These are phyloP conservation scores for Tethea ocularis DNA, from an alignment of 2,888 invertebrate species.

Conservation along the genomic window DNA sequence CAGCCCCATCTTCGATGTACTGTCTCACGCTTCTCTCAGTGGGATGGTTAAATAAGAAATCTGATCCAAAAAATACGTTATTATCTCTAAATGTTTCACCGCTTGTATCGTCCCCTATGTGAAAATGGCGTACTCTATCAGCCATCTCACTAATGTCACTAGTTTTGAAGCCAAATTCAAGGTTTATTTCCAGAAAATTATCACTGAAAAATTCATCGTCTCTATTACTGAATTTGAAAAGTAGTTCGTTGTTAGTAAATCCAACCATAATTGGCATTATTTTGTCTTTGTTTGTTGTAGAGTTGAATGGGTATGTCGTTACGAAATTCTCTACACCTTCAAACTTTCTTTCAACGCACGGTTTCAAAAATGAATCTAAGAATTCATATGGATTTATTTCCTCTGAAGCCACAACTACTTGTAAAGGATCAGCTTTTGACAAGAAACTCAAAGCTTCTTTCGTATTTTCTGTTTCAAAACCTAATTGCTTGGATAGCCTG, in stretches of 20 bases:
- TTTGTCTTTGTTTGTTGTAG: slow-evolving; percentile 14
- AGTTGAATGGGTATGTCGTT: slow-evolving; percentile 26
- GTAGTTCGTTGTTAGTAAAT: slow-evolving; percentile 26
- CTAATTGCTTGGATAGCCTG: slow-evolving; percentile 38
- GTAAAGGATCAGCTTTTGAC: slow-evolving; percentile 17
- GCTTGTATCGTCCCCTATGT: slow-evolving; percentile 37
- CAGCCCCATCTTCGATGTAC: slow-evolving; percentile 30
- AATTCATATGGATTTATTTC: slow-evolving; percentile 14
- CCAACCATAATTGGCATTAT: slow-evolving; percentile 25
- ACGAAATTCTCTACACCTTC: slow-evolving; percentile 25
- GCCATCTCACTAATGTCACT: slow-evolving; percentile 20
- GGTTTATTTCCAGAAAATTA: slow-evolving; percentile 21
- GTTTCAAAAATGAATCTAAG: slow-evolving; percentile 21
- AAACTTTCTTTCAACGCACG: slow-evolving; percentile 29
- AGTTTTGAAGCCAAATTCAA: slow-evolving; percentile 24
- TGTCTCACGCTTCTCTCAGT: slow-evolving; percentile 34
- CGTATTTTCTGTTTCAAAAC: slow-evolving; percentile 36
- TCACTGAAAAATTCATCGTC: slow-evolving; percentile 21
- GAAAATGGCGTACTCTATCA: slow-evolving; percentile 34
- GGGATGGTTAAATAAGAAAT: slow-evolving; percentile 37
- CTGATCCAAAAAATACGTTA: slow-evolving; percentile 38
- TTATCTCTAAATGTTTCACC: slow-evolving; percentile 16
- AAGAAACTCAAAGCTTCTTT: slow-evolving; percentile 38
- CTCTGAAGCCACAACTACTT: slow-evolving; percentile 19
- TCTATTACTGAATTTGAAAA: slow-evolving; percentile 19